Conservation (phyloP, 2,797 vertebrate species). For the Xenops minutus region DNA sequence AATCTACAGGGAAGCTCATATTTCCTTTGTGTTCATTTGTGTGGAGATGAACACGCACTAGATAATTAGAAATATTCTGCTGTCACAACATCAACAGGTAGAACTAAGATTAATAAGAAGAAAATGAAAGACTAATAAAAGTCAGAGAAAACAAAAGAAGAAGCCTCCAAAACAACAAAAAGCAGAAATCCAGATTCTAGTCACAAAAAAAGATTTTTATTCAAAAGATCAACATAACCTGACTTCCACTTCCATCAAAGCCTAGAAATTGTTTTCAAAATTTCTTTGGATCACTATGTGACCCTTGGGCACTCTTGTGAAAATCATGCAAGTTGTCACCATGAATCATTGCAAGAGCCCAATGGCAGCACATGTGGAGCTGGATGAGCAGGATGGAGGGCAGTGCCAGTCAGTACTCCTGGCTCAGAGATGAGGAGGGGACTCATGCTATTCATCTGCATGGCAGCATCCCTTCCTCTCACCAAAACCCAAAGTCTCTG, state of each 20-base stretch:
- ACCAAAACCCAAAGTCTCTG: not conserved
- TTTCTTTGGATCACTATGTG: not conserved
- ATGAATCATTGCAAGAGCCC: not conserved
- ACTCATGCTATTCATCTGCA: rapidly evolving
- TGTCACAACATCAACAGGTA: not conserved
- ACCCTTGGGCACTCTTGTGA: not conserved
- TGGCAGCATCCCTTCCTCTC: not conserved
- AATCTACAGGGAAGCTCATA: not conserved
- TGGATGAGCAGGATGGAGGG: not conserved
- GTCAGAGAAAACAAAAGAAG: not conserved
- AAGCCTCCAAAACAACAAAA: not conserved
- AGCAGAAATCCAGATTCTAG: not conserved
- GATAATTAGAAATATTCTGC: not conserved
- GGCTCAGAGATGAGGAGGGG: not conserved
- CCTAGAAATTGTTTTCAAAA: not conserved
- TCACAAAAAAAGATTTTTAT: not conserved
- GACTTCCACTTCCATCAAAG: not conserved
- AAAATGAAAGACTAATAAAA: not conserved
- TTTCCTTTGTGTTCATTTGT: not conserved
- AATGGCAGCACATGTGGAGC: not conserved
- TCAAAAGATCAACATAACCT: not conserved
- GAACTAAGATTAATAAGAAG: not conserved
- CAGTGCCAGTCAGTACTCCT: not conserved
- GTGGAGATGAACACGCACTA: not conserved
- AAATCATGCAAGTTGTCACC: not conserved